Percentiles rank a stretch among this genome's conserved stretches.
Evolutionary conservation across 2,113 vertebrate species (phyloP).

Genomic region (Microtus oregoni): DNA sequence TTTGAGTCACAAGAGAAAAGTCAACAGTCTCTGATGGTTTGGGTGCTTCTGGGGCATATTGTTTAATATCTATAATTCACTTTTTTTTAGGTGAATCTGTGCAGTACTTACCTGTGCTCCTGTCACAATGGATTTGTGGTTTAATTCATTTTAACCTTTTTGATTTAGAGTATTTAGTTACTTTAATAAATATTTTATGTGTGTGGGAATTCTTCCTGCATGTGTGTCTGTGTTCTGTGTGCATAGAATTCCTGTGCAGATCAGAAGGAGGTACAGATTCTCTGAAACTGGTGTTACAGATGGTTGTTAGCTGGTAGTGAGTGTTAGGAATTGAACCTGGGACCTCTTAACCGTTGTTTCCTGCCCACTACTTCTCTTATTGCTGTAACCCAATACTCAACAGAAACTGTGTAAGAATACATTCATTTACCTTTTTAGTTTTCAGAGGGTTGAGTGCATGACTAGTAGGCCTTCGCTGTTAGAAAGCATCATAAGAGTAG

Average conservation of each 20-base stretch:
- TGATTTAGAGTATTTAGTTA: too few species aligned
- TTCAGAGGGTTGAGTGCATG: not conserved
- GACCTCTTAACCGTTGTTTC: not conserved
- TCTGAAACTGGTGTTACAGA: not conserved
- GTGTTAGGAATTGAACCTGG: not conserved
- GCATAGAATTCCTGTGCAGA: not conserved
- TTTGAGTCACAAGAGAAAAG: not conserved
- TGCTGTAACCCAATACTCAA: too few species aligned
- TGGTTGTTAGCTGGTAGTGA: not conserved
- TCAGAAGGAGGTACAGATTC: not conserved
- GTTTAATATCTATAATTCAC: not conserved
- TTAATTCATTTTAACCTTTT: not conserved
- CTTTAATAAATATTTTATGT: not conserved
- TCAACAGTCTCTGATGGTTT: too few species aligned
- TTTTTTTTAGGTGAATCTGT: not conserved
- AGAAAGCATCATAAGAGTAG: not conserved
- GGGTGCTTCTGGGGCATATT: not conserved
- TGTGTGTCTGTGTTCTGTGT: not conserved
- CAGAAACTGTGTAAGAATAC: not conserved
- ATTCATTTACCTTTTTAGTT: not conserved
- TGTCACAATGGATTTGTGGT: too few species aligned
- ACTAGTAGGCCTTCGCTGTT: not conserved
- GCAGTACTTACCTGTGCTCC: not conserved
- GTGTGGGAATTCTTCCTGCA: fast-evolving
- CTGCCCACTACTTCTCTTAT: not conserved